These are phyloP conservation scores for Mormyrus iriodes DNA, from an alignment of 2,113 vertebrate species.

Conservation along the genomic window DNA sequence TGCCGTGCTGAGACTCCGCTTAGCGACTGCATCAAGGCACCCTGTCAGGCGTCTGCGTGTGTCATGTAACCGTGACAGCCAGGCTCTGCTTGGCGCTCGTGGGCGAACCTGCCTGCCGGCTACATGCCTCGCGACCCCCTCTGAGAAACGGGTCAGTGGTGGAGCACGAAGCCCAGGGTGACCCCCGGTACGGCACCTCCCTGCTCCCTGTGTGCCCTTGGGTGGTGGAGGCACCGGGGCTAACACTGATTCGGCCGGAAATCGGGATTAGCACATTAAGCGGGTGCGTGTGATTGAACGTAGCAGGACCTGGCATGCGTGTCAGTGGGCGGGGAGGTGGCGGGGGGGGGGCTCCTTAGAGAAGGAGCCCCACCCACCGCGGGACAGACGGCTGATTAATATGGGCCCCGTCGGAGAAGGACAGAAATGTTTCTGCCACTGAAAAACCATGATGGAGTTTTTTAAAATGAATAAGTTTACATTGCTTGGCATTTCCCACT, in stretches of 20 bases:
- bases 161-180: not conserved
- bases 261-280: conserved; percentile 51
- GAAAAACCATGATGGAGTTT: not conserved
- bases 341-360: not conserved
- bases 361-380: not conserved
- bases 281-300: conserved; percentile 30
- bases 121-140: not conserved
- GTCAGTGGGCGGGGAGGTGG: not conserved
- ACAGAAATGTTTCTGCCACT: not conserved
- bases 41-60: not conserved
- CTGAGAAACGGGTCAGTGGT: not conserved
- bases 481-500: not conserved
- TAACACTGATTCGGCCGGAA: conserved; percentile 33
- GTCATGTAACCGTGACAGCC: not conserved
- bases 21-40: not conserved
- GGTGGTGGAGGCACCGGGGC: not conserved
- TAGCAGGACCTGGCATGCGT: conserved; percentile 34
- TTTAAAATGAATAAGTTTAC: not conserved
- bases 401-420: not conserved
- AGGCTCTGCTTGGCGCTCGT: not conserved
- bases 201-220: conserved; percentile 26
- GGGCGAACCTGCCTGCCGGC: not conserved
- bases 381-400: not conserved
- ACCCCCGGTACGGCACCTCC: not conserved
- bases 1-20: not conserved